Evolutionary conservation across 2,888 invertebrate genomes (phyloP).

Genomic region (Nomada ferruginata): DNA sequence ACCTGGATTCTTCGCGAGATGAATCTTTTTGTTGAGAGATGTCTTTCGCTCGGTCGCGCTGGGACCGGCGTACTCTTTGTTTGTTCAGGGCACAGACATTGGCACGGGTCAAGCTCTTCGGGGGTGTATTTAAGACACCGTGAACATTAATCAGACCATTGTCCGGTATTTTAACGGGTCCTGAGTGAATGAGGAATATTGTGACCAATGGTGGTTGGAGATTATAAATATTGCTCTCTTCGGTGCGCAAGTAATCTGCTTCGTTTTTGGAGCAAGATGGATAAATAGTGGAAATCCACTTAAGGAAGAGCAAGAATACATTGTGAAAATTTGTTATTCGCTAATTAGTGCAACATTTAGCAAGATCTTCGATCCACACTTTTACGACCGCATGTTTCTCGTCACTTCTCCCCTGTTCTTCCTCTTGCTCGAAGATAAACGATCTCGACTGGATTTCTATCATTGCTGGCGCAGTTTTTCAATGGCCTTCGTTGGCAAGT

Average conservation of each 20-base stretch:
- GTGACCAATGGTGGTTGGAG: not conserved
- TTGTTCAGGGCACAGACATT: not conserved
- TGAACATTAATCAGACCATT: not conserved
- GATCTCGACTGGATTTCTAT: conserved; percentile 27
- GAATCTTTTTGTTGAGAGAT: conserved; percentile 37
- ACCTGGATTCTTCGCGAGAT: conserved; percentile 42
- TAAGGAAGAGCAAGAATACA: not conserved
- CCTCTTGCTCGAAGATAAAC: not conserved
- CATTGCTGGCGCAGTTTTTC: conserved; percentile 31
- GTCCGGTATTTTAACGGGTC: not conserved
- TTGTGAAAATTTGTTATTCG: conserved; percentile 5
- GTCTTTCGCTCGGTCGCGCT: conserved; percentile 1
- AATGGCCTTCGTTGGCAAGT: conserved; percentile 36
- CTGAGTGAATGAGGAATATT: not conserved
- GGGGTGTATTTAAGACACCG: not conserved
- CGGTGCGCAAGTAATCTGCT: too few species aligned
- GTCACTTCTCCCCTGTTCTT: not conserved
- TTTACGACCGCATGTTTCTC: not conserved
- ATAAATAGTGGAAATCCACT: not conserved
- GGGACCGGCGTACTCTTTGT: not conserved
- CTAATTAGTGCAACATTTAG: not conserved
- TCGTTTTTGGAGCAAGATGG: too few species aligned
- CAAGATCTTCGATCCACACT: not conserved
- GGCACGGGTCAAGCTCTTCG: conserved; percentile 11
- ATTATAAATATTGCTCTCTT: too few species aligned